Conservation (phyloP, 2,113 vertebrate genomes). For the Neolamprologus modestus region DNA sequence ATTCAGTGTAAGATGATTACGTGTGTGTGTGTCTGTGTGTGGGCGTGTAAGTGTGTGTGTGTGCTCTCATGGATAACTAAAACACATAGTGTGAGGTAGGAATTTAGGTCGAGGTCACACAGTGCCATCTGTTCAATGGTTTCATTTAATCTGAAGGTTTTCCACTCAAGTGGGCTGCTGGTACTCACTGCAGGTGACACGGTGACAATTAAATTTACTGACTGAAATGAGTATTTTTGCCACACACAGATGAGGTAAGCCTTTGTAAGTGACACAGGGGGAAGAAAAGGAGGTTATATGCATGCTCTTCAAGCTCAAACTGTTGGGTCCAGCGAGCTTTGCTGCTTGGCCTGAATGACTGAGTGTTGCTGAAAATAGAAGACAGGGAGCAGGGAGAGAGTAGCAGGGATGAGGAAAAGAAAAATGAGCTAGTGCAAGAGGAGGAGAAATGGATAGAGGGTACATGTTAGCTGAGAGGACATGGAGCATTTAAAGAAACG, state of each 20-base stretch:
- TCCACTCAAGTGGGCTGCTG: neutral
- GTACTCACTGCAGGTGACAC: neutral
- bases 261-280: neutral
- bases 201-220: neutral
- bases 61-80: neutral
- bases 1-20: conserved; percentile 7
- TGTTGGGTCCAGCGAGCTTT: neutral
- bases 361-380: conserved; percentile 62
- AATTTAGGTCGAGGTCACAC: conserved; percentile 47
- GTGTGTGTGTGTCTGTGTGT: neutral
- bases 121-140: conserved; percentile 36
- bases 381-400: neutral
- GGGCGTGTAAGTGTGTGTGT: neutral
- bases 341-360: conserved; percentile 39
- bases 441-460: neutral
- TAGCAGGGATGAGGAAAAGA: neutral
- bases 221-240: neutral
- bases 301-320: neutral
- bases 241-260: neutral
- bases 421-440: neutral
- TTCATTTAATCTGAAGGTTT: conserved; percentile 24
- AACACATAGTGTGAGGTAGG: conserved; percentile 9
- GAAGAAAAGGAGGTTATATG: fast-evolving
- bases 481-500: conserved; percentile 4
- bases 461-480: neutral